These are phyloP conservation scores for Orthonychiurus folsomi DNA, from an alignment of 2,888 invertebrate species.

Conservation along the genomic window DNA sequence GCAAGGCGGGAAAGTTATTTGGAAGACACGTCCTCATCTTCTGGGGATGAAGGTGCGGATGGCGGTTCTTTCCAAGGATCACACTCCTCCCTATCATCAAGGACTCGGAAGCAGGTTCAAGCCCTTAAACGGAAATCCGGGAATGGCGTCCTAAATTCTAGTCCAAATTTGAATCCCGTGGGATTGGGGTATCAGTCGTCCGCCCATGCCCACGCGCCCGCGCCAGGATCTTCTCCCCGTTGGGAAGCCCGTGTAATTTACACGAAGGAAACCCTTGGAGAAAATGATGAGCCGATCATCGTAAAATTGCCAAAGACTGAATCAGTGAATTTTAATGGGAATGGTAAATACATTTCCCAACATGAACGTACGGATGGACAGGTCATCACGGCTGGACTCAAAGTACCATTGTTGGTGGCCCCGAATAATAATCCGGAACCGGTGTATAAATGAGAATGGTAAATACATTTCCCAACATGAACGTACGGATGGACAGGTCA, in stretches of 20 bases:
- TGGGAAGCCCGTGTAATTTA: constrained; percentile 40
- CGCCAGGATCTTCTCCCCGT: constrained; percentile 14
- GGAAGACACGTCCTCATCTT: constrained; percentile 24
- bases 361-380: constrained; percentile 18
- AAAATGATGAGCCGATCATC: constrained; percentile 28
- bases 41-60: constrained; percentile 20
- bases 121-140: background rate
- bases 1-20: constrained; percentile 38
- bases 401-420: constrained; percentile 26
- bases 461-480: background rate
- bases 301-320: constrained; percentile 29
- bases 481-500: constrained; percentile 28
- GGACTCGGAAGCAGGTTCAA: constrained; percentile 3
- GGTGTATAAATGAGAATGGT: constrained; percentile 13
- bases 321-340: too few relatives aligned
- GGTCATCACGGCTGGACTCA: constrained; percentile 34
- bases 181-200: background rate
- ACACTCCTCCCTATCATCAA: constrained; percentile 33
- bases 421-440: constrained; percentile 7
- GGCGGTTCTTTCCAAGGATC: constrained; percentile 32
- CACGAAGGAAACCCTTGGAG: constrained; percentile 30
- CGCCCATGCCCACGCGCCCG: background rate
- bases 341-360: background rate
- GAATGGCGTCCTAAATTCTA: background rate
- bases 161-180: constrained; percentile 5